A percentile compares a stretch with the other conserved stretches of the same genome.
phyloP scores from a whole-genome alignment of 2,888 invertebrate genomes.

The Mantis religiosa region DNA sequence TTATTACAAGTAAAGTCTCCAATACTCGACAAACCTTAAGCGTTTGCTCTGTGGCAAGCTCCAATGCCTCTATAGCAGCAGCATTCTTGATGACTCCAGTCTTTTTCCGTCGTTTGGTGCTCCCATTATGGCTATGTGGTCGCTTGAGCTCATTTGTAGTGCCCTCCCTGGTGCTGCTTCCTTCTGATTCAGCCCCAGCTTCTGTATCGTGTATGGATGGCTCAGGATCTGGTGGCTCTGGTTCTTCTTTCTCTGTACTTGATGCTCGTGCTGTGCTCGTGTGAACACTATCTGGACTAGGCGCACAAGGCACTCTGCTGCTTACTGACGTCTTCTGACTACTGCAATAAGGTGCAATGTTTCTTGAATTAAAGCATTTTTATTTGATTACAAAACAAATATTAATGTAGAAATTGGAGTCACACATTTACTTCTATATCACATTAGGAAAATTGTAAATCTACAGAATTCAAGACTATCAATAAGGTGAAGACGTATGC shows the following conservation, averaged over 20 bases:
- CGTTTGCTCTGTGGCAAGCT: constrained; percentile 70
- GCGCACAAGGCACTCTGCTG: not conserved
- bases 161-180: constrained; percentile 16
- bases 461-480: no score
- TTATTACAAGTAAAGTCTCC: no score
- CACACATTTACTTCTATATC: no score
- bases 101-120: constrained; percentile 39
- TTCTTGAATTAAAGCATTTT: no score
- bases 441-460: no score
- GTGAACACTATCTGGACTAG: constrained; percentile 10
- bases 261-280: constrained; percentile 2
- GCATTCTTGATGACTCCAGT: constrained; percentile 52
- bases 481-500: no score
- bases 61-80: constrained; percentile 62
- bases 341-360: not conserved
- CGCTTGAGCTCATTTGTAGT: constrained; percentile 30
- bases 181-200: not conserved
- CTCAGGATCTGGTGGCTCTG: constrained; percentile 30
- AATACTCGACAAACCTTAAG: constrained; percentile 44
- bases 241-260: constrained; percentile 32
- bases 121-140: constrained; percentile 6
- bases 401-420: no score
- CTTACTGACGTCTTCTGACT: not conserved
- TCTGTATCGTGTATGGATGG: constrained; percentile 35
- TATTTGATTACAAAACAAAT: no score